Conservation (phyloP, 2,888 invertebrate genomes). For the Macropis europaea region DNA sequence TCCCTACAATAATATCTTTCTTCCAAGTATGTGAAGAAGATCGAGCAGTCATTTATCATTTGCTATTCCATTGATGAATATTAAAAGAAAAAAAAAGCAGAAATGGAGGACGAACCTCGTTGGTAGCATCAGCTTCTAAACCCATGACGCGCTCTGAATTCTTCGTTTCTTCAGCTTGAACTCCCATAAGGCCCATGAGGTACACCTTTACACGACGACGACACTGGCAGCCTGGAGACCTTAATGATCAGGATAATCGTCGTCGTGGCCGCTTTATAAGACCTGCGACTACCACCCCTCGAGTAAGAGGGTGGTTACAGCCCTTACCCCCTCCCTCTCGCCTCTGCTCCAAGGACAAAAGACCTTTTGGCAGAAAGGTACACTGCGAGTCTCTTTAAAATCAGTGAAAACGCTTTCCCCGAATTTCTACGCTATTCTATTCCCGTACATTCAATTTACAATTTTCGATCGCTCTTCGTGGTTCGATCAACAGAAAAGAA, state of each 20-base stretch:
- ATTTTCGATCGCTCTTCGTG: no score
- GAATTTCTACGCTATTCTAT: no score
- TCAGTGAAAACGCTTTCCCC: no score
- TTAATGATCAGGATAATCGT: conserved; percentile 30
- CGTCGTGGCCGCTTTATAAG: conserved; percentile 24
- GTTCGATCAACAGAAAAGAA: no score
- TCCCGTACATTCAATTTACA: no score
- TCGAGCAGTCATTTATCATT: no score
- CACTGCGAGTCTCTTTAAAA: background rate
- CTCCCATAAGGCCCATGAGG: background rate
- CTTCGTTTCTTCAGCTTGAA: background rate
- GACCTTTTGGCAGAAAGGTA: conserved; percentile 2
- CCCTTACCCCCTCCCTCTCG: background rate
- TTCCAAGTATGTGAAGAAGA: no score
- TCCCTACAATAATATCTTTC: no score
- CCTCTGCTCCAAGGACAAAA: background rate
- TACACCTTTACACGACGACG: background rate
- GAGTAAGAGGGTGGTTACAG: background rate
- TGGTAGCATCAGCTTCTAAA: background rate
- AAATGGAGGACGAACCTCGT: background rate
- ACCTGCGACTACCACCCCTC: conserved; percentile 4
- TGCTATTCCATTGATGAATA: no score
- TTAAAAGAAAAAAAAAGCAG: background rate
- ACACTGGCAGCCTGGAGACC: background rate
- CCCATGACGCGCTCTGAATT: background rate